phyloP scores from a whole-genome alignment of 2,797 vertebrate species.

The Novumbra hubbsi region DNA sequence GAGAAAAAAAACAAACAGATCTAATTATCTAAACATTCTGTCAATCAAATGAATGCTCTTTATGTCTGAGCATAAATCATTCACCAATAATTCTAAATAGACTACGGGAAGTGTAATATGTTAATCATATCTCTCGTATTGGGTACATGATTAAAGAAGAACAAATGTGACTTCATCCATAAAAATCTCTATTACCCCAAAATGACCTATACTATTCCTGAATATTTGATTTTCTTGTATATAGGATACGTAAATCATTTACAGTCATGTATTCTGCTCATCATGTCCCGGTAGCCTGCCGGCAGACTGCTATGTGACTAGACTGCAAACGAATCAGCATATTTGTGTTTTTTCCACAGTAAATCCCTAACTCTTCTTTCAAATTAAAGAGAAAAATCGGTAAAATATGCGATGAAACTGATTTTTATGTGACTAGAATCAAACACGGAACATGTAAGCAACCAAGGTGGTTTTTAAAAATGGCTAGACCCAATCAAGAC shows the following conservation, averaged over 20 bases:
- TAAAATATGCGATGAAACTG: neutral
- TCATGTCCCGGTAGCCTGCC: neutral
- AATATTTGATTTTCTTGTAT: neutral
- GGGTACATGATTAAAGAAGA: neutral
- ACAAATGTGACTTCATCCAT: neutral
- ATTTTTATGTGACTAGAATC: neutral
- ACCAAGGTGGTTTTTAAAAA: neutral
- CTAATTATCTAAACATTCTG: neutral
- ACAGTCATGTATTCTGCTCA: neutral
- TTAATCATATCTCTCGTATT: neutral
- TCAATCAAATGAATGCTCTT: neutral
- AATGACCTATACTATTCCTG: neutral
- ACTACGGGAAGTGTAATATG: neutral
- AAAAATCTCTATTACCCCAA: neutral
- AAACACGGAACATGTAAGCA: neutral
- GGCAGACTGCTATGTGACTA: constrained; percentile 15
- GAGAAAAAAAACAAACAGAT: neutral
- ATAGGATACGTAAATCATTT: neutral
- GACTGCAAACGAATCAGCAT: constrained; percentile 9
- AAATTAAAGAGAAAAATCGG: neutral
- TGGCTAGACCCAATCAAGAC: neutral
- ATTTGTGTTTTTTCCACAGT: neutral
- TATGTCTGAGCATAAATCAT: neutral
- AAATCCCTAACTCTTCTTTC: neutral
- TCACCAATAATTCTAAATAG: neutral